phyloP scores from a whole-genome alignment of 1,140 invertebrate genomes.

The Dendrolimus punctatus region DNA sequence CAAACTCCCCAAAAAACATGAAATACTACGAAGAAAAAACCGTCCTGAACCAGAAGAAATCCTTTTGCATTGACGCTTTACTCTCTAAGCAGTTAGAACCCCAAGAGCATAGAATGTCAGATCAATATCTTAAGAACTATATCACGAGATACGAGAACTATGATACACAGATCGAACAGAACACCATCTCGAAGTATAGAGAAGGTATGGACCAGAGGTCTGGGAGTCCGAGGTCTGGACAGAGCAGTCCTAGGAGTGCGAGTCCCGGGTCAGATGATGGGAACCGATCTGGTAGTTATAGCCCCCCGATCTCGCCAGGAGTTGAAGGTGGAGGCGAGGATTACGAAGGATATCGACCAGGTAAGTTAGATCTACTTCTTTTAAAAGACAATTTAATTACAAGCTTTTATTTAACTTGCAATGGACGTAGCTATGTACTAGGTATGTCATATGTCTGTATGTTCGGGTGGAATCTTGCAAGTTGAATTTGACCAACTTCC shows the following conservation, averaged over 20 bases:
- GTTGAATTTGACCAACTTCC: no score
- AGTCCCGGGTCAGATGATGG: conserved; percentile 64
- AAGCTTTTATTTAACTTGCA: no score
- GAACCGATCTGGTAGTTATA: conserved; percentile 62
- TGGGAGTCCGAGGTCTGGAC: conserved; percentile 47
- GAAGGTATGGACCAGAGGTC: conserved; percentile 25
- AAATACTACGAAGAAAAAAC: conserved; percentile 60
- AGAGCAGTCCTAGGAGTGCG: conserved; percentile 49
- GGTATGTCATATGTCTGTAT: no score
- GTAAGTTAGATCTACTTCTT: conserved; percentile 29
- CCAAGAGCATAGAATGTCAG: conserved; percentile 35
- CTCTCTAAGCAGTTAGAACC: conserved; percentile 52
- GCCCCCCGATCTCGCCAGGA: conserved; percentile 68
- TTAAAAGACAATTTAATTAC: conserved; percentile 2
- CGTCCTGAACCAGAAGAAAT: conserved; percentile 56
- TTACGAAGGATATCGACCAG: conserved; percentile 61
- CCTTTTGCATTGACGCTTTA: conserved; percentile 66
- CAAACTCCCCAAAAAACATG: conserved; percentile 51
- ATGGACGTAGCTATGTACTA: no score
- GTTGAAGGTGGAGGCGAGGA: conserved; percentile 60
- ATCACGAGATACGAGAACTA: conserved; percentile 52
- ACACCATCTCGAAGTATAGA: conserved; percentile 53
- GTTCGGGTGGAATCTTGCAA: no score
- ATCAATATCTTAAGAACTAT: conserved; percentile 63
- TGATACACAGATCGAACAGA: conserved; percentile 61